Evolutionary conservation across 1,140 invertebrate genomes (phyloP).

Genomic region (Lycorma delicatula): DNA sequence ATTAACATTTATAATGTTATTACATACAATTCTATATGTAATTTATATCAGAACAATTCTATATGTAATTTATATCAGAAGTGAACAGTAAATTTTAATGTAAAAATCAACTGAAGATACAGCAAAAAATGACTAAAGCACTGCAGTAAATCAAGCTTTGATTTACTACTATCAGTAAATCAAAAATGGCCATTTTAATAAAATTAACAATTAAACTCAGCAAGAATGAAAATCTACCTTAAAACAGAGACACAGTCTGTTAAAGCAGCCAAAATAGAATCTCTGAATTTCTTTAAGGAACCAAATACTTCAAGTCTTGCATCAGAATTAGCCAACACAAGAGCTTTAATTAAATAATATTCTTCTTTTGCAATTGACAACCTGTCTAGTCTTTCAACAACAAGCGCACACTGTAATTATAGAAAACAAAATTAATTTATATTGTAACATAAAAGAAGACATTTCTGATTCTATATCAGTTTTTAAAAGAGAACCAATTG

Average conservation of each 20-base stretch:
- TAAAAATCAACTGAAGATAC: too few species aligned
- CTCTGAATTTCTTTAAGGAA: conserved; percentile 75
- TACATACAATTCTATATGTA: too few species aligned
- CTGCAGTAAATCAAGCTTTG: not conserved
- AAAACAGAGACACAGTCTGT: conserved; percentile 76
- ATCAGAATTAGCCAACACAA: conserved; percentile 87
- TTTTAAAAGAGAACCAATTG: too few species aligned
- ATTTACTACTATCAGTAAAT: not conserved
- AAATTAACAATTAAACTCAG: too few species aligned
- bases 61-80: too few species aligned
- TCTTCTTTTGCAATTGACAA: conserved; percentile 79
- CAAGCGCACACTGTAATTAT: conserved; percentile 65
- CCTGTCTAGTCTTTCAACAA: conserved; percentile 77
- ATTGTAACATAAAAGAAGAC: too few species aligned
- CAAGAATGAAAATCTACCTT: conserved; percentile 45
- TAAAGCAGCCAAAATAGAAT: conserved; percentile 74
- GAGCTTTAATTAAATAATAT: conserved; percentile 85
- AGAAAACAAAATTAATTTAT: too few species aligned
- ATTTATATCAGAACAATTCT: too few species aligned
- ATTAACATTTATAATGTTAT: too few species aligned
- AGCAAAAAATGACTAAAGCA: not conserved
- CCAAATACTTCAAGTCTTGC: conserved; percentile 77
- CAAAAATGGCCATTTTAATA: not conserved
- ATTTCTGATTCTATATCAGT: too few species aligned
- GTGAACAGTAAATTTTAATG: too few species aligned